Conservation (phyloP, 2,888 invertebrate species). For the Psococerastis gibbosa region DNA sequence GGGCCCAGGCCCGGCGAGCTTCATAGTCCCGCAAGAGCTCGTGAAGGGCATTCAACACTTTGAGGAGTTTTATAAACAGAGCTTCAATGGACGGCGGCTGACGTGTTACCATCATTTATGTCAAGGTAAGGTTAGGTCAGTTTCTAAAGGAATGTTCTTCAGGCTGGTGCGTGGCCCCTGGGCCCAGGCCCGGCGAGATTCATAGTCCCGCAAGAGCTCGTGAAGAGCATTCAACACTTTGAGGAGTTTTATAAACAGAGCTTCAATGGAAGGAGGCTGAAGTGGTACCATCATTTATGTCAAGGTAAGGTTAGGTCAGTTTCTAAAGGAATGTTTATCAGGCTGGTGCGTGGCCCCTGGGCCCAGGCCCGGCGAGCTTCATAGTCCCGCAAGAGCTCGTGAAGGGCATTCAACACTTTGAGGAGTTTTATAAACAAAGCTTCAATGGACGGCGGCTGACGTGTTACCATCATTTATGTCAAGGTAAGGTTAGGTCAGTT, state of each 20-base stretch:
- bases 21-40: no score
- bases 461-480: constrained; percentile 91
- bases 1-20: constrained; percentile 55
- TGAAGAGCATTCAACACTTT: constrained; percentile 76
- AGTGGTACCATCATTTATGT: constrained; percentile 92
- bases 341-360: constrained; percentile 93
- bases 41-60: no score
- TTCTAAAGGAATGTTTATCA: neutral
- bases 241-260: constrained; percentile 78
- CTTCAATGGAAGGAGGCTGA: constrained; percentile 83
- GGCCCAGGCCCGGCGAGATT: constrained; percentile 46
- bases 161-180: constrained; percentile 93
- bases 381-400: constrained; percentile 69
- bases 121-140: no score
- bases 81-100: constrained; percentile 81
- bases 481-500: no score
- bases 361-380: constrained; percentile 40
- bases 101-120: constrained; percentile 94
- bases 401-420: constrained; percentile 77
- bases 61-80: no score
- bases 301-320: constrained; percentile 41
- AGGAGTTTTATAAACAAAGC: constrained; percentile 71
- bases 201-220: constrained; percentile 66
- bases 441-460: constrained; percentile 88
- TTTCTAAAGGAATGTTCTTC: no score